Evolutionary conservation across 2,888 invertebrate species (phyloP).

Genomic region (Hydropsyche betteni): DNA sequence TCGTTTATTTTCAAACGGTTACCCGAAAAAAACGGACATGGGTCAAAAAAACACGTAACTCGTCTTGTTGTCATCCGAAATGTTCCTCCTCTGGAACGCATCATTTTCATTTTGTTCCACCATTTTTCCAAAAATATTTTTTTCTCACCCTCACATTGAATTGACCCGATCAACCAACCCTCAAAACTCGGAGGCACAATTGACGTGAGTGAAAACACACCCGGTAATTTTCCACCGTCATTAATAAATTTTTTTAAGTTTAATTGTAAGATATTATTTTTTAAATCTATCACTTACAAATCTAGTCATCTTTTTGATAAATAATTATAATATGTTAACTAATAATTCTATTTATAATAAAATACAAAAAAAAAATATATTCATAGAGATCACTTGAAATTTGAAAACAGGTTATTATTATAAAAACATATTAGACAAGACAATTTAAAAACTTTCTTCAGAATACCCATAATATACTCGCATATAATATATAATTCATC

Average conservation of each 20-base stretch:
- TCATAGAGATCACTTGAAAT: too few species aligned
- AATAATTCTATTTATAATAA: too few species aligned
- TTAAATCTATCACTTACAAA: background rate
- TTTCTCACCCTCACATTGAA: background rate
- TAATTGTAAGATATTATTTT: background rate
- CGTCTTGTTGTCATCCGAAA: too few species aligned
- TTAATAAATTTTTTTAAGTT: background rate
- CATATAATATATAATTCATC: background rate
- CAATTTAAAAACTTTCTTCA: too few species aligned
- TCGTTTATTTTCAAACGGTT: too few species aligned
- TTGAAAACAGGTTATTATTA: too few species aligned
- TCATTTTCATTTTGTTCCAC: background rate
- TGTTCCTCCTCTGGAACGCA: background rate
- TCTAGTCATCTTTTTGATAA: background rate
- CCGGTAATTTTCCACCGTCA: slow-evolving; percentile 12
- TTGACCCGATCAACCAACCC: slow-evolving; percentile 14
- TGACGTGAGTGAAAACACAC: slow-evolving; percentile 7
- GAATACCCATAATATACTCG: background rate
- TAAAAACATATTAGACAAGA: too few species aligned
- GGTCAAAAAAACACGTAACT: too few species aligned
- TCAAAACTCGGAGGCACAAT: slow-evolving; percentile 9
- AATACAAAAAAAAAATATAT: too few species aligned
- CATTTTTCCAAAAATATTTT: slow-evolving; percentile 10
- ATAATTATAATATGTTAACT: background rate
- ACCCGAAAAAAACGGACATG: too few species aligned